phyloP scores from a whole-genome alignment of 2,888 invertebrate genomes.

The Onchidella celtica region DNA sequence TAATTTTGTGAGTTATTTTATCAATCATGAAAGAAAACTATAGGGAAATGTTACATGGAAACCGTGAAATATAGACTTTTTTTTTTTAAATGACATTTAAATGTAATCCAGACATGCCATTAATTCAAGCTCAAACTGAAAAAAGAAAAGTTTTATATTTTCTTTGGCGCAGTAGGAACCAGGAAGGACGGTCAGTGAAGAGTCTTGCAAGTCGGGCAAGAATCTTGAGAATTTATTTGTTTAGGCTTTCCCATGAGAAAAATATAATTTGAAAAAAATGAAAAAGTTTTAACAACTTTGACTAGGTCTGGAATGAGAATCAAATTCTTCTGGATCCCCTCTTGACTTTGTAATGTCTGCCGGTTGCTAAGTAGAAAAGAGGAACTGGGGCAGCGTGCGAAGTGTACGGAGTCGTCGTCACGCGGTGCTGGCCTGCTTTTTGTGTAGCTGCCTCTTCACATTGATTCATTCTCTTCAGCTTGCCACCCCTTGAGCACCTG shows the following conservation, averaged over 20 bases:
- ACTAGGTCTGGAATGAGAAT: slow-evolving; percentile 41
- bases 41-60: too few species aligned
- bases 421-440: not conserved
- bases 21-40: too few species aligned
- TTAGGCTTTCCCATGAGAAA: slow-evolving; percentile 47
- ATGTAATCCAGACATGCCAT: too few species aligned
- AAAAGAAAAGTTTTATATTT: not conserved
- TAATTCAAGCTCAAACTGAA: too few species aligned
- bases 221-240: slow-evolving; percentile 46
- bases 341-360: not conserved
- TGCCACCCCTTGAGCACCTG: slow-evolving; percentile 29
- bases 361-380: slow-evolving; percentile 20
- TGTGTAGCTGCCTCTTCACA: slow-evolving; percentile 2
- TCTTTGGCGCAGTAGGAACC: too few species aligned
- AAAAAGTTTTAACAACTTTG: slow-evolving; percentile 19
- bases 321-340: slow-evolving; percentile 7
- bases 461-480: slow-evolving; percentile 21
- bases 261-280: too few species aligned
- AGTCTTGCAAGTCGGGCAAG: too few species aligned
- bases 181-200: too few species aligned
- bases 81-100: too few species aligned
- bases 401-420: not conserved
- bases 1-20: too few species aligned
- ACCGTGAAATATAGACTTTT: too few species aligned
- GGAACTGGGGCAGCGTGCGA: not conserved